Evolutionary conservation across 2,888 invertebrate genomes (phyloP), one percentile per base, ranked within the genome.

Genomic region (Branchellion lobata): DNA sequence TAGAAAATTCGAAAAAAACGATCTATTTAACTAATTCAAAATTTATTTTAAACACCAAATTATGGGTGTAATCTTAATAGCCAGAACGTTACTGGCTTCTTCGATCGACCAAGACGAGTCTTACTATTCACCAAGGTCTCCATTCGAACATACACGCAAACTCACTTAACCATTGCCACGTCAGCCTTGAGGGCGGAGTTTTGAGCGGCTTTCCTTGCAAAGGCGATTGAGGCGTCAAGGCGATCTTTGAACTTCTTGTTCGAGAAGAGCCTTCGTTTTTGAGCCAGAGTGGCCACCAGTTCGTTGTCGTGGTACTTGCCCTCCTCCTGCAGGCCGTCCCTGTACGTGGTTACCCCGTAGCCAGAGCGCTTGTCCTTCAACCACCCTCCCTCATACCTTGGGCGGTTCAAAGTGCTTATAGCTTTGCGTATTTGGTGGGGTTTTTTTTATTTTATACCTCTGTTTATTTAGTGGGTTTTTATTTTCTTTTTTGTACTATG

Each of bases 321-420:
- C 11, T 77, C 65, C 29, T 77, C 65, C 11, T 57, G 77, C 18
- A 31, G 1, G 61, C 65, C 65, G 33, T 77, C 65, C 33, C 61
- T 61, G 65, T 51, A 65, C 1, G 57, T 34, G 8, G 77, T 77
- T 8, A 65, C 36, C n/a, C 77, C 77, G 36, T 77, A 77, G 33
- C 77, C 77, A 65, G 34, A 31, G 31, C 77, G 27, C 61, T 34
- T 77, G 77, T 77, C 77, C 27, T 77, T 65, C 18, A 77, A 61
- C 77, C 77, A 77, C 24, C 31, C 77, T 18, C 77, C 77, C 61
- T 77, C 77, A 36, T 77, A 77, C 61, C 77, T 77, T 8, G 27
- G 2, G 53, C 24, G 11, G 14, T 24, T 65, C 11, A 11, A 65
- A 47, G 47, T 47, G 11, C 18, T 47, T 18, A 47, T 47, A 47